Evolutionary conservation across 1,140 invertebrate genomes (phyloP), one percentile per base, ranked within the genome.

Genomic region (Stenopsyche tienmushanensis): DNA sequence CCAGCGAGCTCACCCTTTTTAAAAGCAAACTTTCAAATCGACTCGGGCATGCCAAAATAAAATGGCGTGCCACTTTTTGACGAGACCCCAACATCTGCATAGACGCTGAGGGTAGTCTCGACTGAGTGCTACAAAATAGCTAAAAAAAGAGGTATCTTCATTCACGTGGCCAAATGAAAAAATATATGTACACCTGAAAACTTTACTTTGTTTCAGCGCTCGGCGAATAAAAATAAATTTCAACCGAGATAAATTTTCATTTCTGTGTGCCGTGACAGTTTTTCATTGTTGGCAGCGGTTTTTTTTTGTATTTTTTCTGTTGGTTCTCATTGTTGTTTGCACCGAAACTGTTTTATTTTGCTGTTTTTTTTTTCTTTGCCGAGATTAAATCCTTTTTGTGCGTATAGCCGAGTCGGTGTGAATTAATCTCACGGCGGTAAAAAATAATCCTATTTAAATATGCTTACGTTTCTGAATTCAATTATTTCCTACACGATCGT

Each of bases 221-320:
- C 15, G 2, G 2, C 21, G 50, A 20, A 49, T 49, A 49, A 49
- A 53, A 21, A 21, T 53, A 53, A 53, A 53, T 53, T 53, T 53
- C 17, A 25, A 54, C 42, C 47, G 24, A 47, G 63, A 65, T 65
- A 65, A 65, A 65, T 65, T 65, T 59, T 52, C 45, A 65, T 65
- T 65, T 53, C 29, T 24, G 23, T 17, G 23, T 29, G 3, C 21
- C n/a, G 64, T 59, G 54, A 60, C 54, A 34, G 29, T 59, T 57
- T 60, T 65, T 52, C 64, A 65, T 65, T 65, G 64, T 65, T 42
- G 55, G 42, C 44, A 26, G 23, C 47, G 45, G 20, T 60, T 21
- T 10, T 53, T 49, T 49, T 49, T 17, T 49, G 23, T 49, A 49
- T 20, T 49, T 49, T 5, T 49, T 65, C 50, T 49, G 47, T 54